Evolutionary conservation across 2,113 vertebrate species (phyloP), one percentile per base, ranked within the genome.

Genomic region (Cyprinus carpio): DNA sequence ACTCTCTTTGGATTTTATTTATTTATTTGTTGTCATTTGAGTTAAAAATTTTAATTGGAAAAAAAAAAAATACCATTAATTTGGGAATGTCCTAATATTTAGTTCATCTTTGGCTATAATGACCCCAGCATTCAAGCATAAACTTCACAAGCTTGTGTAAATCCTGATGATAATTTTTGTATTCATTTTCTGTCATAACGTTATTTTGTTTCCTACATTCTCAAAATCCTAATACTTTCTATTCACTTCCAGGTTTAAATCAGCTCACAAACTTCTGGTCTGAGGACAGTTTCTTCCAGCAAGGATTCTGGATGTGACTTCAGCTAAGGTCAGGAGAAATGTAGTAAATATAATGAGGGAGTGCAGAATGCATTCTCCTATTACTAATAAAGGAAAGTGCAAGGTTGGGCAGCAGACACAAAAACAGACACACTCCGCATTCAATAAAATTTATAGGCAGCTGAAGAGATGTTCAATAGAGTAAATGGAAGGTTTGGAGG

Each of bases 191-290:
- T 40, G 4, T 71, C 34, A 72, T 6, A n/a, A 12, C 11, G 20
- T 71, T 40, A 23, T 2, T 37, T 67, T 31, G 64, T 67, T 67
- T 67, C 29, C 4, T n/a, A 5, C 2, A 5, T 37, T 72, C n/a
- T 23, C 2, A 72, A 72, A 23, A 23, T n/a, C 20, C 69, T 34
- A 20, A 69, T 31, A 20, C 3, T n/a, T 72, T 75, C 37, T 49
- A n/a, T 49, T 43, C n/a, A 18, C n/a, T 46, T 75, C 72, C 43
- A 43, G 65, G 16, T 67, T 67, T 67, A 34, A 67, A 67, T 67
- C 27, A 18, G 12, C 11, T 49, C 40, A 9, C 40, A 49, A 27
- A 49, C 72, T 49, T 75, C n/a, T 75, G 43, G 43, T 49, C 43
- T 75, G n/a, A 75, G 43, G 43, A 16, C 23, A 75, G 43, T 27